Conservation (phyloP, 2,113 vertebrate species). For the Manacus vitellinus region DNA sequence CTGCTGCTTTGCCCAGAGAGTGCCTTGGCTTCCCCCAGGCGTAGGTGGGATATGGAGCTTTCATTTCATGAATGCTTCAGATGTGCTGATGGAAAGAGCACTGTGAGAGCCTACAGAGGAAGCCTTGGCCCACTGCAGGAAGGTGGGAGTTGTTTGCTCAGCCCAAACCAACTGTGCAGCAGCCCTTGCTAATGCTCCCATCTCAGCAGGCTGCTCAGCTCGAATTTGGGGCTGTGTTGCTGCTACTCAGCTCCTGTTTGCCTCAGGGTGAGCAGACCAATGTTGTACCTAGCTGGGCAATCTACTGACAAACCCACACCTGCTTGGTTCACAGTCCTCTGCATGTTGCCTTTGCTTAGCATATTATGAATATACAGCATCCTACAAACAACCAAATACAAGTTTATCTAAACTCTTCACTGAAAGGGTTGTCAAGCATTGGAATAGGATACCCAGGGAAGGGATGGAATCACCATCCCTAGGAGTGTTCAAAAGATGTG, state of each 20-base stretch:
- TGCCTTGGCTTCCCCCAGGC: neutral
- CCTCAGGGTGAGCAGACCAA: neutral
- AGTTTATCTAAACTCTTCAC: neutral
- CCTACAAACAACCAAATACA: neutral
- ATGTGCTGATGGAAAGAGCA: neutral
- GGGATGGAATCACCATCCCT: neutral
- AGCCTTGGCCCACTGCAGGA: neutral
- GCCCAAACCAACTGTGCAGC: neutral
- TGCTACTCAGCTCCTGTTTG: neutral
- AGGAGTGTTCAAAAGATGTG: neutral
- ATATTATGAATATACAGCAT: rapidly evolving
- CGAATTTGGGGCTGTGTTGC: neutral
- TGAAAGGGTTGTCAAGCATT: neutral
- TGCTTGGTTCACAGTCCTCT: neutral
- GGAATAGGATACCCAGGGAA: neutral
- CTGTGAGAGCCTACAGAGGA: neutral
- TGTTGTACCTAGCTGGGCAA: neutral
- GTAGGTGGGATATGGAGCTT: neutral
- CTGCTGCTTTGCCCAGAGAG: neutral
- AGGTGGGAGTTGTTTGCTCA: neutral
- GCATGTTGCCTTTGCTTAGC: neutral
- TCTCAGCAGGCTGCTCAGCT: neutral
- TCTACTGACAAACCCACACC: neutral
- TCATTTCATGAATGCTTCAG: neutral
- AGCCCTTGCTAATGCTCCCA: neutral